Percentiles rank a stretch among this genome's conserved stretches.
Conservation (phyloP, 2,113 vertebrate genomes). For the Psammodynastes pulverulentus region DNA sequence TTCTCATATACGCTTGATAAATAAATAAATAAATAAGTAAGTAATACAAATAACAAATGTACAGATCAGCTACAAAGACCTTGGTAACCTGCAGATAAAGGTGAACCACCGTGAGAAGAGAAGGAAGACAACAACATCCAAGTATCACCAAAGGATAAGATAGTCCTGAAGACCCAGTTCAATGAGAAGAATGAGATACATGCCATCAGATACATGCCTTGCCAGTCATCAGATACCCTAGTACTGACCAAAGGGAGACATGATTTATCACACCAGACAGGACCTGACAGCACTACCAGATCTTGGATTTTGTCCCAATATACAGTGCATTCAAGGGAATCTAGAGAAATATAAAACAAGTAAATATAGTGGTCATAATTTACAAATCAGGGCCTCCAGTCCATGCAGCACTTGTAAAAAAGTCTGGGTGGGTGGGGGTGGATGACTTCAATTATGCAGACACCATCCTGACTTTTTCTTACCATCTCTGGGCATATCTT, state of each 20-base stretch:
- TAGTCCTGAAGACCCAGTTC: neutral
- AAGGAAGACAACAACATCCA: neutral
- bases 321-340: neutral
- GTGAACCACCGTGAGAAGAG: neutral
- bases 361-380: neutral
- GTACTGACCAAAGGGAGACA: neutral
- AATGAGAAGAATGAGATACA: neutral
- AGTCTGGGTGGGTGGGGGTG: too few species aligned
- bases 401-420: neutral
- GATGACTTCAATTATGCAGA: neutral
- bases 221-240: neutral
- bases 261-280: neutral
- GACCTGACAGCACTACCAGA: too few species aligned
- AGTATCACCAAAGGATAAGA: neutral
- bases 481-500: neutral
- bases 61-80: neutral
- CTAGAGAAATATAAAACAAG: neutral
- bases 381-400: neutral
- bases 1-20: too few species aligned
- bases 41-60: too few species aligned
- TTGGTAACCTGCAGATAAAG: neutral
- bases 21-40: too few species aligned
- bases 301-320: neutral
- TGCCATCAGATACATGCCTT: neutral
- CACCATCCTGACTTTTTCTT: neutral